Base-by-base conservation (phyloP, 2,797 vertebrate genomes). In the Spea hammondii region DNA sequence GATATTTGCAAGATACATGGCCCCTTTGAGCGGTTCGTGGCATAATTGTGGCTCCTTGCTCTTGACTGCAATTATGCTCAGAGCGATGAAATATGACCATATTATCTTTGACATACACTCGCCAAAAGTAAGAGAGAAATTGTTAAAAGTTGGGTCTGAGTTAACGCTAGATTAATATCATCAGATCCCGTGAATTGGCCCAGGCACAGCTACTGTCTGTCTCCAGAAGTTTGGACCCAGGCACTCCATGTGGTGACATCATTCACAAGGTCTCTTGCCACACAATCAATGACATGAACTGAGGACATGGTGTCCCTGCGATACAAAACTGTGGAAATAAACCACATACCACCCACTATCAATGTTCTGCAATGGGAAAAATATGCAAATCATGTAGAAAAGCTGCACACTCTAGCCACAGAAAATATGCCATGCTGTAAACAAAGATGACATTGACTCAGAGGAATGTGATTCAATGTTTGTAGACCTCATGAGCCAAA, bases 181-280 rank as follows among this genome's bases (percentile, higher is more conserved):
- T 13, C 55, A 57, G 55, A 57, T 57, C 55, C 1, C 4, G n/a
- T 57, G 55, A 57, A 57, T 57, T 57, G 55, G 12, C 55, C 11
- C 55, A 57, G 55, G 55, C 55, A 57, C 55, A 57, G 4, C 55
- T 57, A 57, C 55, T 57, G 55, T 57, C 11, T 11, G n/a, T 8
- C 12, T 57, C 12, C 55, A 57, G 11, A 12, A 12, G 55, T 13
- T 13, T 5, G n/a, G 55, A 4, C 55, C n/a, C 55, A 11, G 55
- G 11, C n/a, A 13, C 55, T 57, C 5, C 11, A 13, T 13, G 4
- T 57, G 12, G 9, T 13, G 12, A 57, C 55, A 57, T 11, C 55
- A 57, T 67, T 67, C 65, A 46, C 65, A 11, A 46, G 65, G 8
- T 67, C 47, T 57, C 55, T 12, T 13, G 55, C 55, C 55, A 57